phyloP scores from a whole-genome alignment of 2,113 vertebrate species.

The Cathartes aura region DNA sequence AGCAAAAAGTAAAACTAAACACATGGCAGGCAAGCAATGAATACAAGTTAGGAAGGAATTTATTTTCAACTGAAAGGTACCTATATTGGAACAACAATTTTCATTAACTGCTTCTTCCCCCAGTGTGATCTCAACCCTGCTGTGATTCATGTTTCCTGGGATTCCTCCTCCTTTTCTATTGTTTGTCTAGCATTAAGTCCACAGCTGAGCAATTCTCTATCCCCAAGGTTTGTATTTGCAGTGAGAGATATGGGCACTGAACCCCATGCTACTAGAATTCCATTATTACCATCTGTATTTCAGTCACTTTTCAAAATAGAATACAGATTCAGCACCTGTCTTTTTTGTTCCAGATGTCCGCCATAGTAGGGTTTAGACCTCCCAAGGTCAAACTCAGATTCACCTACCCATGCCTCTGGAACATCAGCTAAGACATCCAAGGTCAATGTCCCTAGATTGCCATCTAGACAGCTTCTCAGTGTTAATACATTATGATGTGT shows the following conservation, averaged over 20 bases:
- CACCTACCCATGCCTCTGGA: background rate
- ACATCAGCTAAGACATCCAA: background rate
- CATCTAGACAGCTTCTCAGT: background rate
- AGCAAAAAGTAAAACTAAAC: background rate
- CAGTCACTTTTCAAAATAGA: background rate
- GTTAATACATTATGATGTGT: background rate
- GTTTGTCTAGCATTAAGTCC: background rate
- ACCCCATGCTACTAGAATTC: background rate
- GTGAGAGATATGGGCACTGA: background rate
- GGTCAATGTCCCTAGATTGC: background rate
- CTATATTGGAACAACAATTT: background rate
- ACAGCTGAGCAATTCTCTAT: background rate
- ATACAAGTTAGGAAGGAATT: background rate
- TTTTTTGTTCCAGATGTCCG: background rate
- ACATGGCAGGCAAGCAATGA: background rate
- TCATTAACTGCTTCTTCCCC: background rate
- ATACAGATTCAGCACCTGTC: background rate
- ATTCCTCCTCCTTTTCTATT: background rate
- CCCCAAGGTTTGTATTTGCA: background rate
- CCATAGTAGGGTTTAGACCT: background rate
- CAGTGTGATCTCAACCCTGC: background rate
- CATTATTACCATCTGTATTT: background rate
- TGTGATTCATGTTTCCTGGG: background rate
- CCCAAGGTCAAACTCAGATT: background rate
- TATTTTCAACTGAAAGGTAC: background rate